Conservation (phyloP, 2,888 invertebrate species). For the Sinotaia quadrata region DNA sequence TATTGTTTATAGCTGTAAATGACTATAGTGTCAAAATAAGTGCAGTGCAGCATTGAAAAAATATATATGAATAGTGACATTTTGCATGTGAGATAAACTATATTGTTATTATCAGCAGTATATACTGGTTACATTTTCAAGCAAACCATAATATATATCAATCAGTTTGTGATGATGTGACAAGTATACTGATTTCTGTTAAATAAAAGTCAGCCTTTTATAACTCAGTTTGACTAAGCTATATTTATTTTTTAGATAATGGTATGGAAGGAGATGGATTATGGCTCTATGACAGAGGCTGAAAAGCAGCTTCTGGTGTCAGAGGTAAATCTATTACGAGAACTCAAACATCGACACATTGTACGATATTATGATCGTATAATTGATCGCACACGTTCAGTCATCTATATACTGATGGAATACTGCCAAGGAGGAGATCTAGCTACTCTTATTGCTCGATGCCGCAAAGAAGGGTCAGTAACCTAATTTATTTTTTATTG, state of each 20-base stretch:
- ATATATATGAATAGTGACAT: too few relatives aligned
- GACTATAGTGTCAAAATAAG: too few relatives aligned
- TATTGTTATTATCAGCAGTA: too few relatives aligned
- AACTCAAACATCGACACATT: slow-evolving; percentile 76
- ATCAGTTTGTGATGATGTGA: too few relatives aligned
- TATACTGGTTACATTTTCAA: too few relatives aligned
- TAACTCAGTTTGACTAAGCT: not conserved
- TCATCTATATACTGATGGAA: slow-evolving; percentile 79
- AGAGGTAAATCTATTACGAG: slow-evolving; percentile 76
- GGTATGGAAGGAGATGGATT: slow-evolving; percentile 79
- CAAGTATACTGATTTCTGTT: too few relatives aligned
- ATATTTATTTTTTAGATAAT: slow-evolving; percentile 64
- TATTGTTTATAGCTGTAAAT: too few relatives aligned
- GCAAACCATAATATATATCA: too few relatives aligned
- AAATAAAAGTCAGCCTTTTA: not conserved
- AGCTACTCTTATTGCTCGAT: slow-evolving; percentile 75
- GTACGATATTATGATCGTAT: slow-evolving; percentile 77
- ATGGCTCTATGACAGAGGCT: slow-evolving; percentile 75
- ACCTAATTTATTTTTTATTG: too few relatives aligned
- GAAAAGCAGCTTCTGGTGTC: slow-evolving; percentile 76
- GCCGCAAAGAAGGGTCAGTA: slow-evolving; percentile 71
- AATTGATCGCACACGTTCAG: slow-evolving; percentile 76
- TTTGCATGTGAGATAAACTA: too few relatives aligned
- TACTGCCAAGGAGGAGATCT: slow-evolving; percentile 79
- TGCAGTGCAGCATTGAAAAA: too few relatives aligned